Evolutionary conservation across 37 sponge, comb jelly and placozoan genomes (phyloP), one percentile per base, ranked within the genome.

Genomic region (Petrosia ficiformis): DNA sequence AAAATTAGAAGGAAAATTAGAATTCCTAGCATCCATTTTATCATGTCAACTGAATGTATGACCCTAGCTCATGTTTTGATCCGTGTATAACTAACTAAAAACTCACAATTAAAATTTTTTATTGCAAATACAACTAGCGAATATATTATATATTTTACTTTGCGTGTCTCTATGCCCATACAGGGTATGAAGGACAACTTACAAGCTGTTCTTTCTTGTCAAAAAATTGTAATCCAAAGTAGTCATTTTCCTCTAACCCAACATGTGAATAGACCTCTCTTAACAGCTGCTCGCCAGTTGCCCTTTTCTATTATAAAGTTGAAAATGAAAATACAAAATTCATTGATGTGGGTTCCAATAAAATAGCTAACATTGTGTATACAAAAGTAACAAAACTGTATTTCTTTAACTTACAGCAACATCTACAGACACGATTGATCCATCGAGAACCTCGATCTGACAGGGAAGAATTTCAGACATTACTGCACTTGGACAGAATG

Each of bases 191-290:
- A 56, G 6, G 29, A 4, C 22, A 2, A 68, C 86, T 82, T 35
- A 90, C 92, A 52, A 77, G 74, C 40, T 86, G 74, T 26, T 79
- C 76, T 42, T 86, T 86, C 0, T 77, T 48, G 67, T 91, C 92
- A 37, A 59, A 67, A 67, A 65, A 91, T 28, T 70, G 72, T 10
- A 91, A 82, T 21, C 92, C 92, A 63, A 91, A 91, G 60, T 91
- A 91, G 48, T 91, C 92, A 31, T 59, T 86, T 56, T 91, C 92
- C 24, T 86, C 87, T 43, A 91, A 68, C 37, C 79, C 79, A 36
- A 91, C 44, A 58, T 86, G 92, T 4, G 74, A 76, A 60, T 74
- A 86, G 39, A 86, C 87, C 28, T 80, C 73, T 10, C 33, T 54
- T 48, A 83, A 44, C 57, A 91, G 43, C 16, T 69, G 70, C 2